A percentile compares a stretch with the other conserved stretches of the same genome.
Evolutionary conservation across 2,888 invertebrate genomes (phyloP).

Genomic region (Eremobia ochroleuca): DNA sequence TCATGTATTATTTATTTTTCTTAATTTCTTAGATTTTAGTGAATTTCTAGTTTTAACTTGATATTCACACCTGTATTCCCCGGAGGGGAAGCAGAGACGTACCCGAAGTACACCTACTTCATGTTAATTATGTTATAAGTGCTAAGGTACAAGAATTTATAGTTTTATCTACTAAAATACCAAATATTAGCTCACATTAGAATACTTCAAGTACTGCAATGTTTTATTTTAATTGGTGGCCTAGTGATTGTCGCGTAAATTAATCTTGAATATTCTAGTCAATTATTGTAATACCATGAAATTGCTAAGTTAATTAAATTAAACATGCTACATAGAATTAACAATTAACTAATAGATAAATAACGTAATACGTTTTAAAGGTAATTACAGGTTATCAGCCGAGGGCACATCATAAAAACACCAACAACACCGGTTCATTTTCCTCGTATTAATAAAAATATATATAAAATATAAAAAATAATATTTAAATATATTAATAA

Average conservation of each 20-base stretch:
- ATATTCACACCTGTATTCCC: not conserved
- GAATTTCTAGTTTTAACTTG: slow-evolving; percentile 17
- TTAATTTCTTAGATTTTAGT: not conserved
- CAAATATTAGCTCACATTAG: slow-evolving; percentile 37
- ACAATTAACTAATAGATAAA: slow-evolving; percentile 21
- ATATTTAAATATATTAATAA: no score
- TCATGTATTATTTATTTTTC: not conserved
- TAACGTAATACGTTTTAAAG: slow-evolving; percentile 33
- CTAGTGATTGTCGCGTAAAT: slow-evolving; percentile 78
- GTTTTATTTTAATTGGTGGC: slow-evolving; percentile 70
- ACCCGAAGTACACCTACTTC: not conserved
- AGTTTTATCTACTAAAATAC: slow-evolving; percentile 23
- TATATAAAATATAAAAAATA: no score
- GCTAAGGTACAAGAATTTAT: slow-evolving; percentile 2
- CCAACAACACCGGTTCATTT: not conserved
- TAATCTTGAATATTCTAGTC: slow-evolving; percentile 83
- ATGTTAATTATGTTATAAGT: not conserved
- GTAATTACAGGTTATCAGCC: slow-evolving; percentile 20
- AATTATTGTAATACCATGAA: slow-evolving; percentile 82
- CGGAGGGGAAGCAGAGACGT: not conserved
- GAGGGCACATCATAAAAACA: slow-evolving; percentile 18
- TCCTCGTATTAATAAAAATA: not conserved
- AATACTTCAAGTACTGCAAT: slow-evolving; percentile 35
- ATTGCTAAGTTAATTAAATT: slow-evolving; percentile 51
- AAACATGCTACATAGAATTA: slow-evolving; percentile 40